Percentiles rank a stretch among this genome's conserved stretches.
Conservation (phyloP, 2,113 vertebrate species). For the Eublepharis macularius region DNA sequence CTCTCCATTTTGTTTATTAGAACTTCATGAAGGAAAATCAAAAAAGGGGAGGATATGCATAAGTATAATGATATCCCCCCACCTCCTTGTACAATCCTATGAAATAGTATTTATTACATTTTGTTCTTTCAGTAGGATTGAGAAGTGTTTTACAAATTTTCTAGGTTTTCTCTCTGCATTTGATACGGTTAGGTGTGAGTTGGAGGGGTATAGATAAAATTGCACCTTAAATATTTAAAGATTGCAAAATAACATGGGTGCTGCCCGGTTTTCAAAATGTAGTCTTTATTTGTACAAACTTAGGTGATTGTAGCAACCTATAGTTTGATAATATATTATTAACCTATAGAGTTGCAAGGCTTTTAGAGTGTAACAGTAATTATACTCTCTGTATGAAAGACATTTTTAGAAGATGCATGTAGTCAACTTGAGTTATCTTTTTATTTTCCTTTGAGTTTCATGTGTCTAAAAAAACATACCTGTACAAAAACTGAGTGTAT, state of each 20-base stretch:
- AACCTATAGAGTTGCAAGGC: not conserved
- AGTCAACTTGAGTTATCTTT: not conserved
- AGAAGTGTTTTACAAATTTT: not conserved
- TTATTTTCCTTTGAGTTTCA: not conserved
- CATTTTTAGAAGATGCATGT: not conserved
- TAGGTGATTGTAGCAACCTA: not conserved
- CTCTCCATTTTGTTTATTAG: not conserved
- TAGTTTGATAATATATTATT: not conserved
- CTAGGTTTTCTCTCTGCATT: not conserved
- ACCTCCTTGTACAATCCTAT: not conserved
- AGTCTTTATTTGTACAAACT: not conserved
- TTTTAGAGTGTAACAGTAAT: not conserved
- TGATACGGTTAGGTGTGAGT: not conserved
- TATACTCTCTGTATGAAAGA: not conserved
- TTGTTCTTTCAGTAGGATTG: not conserved
- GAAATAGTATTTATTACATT: not conserved
- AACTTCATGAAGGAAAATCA: not conserved
- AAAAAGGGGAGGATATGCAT: not conserved
- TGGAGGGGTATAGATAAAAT: not conserved
- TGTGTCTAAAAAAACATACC: not conserved
- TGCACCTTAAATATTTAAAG: not conserved
- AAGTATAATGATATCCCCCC: not conserved
- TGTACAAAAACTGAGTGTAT: not conserved
- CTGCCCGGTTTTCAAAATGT: not conserved
- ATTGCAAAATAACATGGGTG: accelerated